phyloP scores from a whole-genome alignment of 53 echinoderm and acorn worm species.

The Antedon mediterranea region DNA sequence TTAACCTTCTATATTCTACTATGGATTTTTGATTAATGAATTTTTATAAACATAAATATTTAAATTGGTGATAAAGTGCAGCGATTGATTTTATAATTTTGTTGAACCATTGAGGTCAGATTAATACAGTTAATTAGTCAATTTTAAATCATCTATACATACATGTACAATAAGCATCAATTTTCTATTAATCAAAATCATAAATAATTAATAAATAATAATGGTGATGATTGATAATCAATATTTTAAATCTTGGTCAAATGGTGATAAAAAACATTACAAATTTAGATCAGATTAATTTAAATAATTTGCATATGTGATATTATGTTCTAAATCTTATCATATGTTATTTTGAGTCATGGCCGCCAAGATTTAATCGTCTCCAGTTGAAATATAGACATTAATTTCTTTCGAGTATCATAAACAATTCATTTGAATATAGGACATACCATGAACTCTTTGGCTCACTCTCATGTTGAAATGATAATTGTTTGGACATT shows the following conservation, averaged over 20 bases:
- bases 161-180: too few species aligned
- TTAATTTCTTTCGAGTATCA: not conserved
- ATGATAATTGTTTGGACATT: slow-evolving; percentile 1
- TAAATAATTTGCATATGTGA: not conserved
- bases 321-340: slow-evolving; percentile 1
- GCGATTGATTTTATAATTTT: too few species aligned
- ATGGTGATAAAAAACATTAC: not conserved
- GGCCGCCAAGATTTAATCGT: not conserved
- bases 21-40: too few species aligned
- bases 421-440: not conserved
- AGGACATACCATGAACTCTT: not conserved
- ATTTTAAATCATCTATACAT: too few species aligned
- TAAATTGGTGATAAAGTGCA: too few species aligned
- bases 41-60: too few species aligned
- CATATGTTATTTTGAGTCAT: not conserved
- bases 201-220: too few species aligned
- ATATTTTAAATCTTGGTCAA: not conserved
- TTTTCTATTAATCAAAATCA: too few species aligned
- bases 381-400: not conserved
- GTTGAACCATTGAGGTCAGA: too few species aligned
- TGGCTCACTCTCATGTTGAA: not conserved
- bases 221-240: too few species aligned
- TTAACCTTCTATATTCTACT: too few species aligned
- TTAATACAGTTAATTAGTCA: too few species aligned
- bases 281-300: not conserved